Evolutionary conservation across 2,888 invertebrate genomes (phyloP).

Genomic region (Beris morrisii): DNA sequence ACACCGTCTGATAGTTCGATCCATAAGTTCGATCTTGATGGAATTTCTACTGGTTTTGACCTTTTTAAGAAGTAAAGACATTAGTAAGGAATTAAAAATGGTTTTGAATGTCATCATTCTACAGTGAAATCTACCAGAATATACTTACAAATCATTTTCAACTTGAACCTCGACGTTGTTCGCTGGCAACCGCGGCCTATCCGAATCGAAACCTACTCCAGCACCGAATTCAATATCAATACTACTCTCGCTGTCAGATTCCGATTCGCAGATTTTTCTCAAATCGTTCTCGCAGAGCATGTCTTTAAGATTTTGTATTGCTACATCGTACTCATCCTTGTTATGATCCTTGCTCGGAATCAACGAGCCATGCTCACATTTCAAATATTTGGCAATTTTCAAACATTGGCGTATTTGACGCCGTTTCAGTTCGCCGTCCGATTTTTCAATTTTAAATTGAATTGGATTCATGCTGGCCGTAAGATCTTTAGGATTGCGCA

Average conservation of each 20-base stretch:
- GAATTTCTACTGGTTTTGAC: too few relatives aligned
- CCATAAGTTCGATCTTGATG: too few relatives aligned
- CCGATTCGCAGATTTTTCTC: conserved; percentile 5
- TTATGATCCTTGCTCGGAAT: background rate
- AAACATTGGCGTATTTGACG: background rate
- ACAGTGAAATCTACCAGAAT: too few relatives aligned
- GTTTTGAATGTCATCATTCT: too few relatives aligned
- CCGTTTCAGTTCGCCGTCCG: background rate
- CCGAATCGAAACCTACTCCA: background rate
- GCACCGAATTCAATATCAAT: conserved; percentile 19
- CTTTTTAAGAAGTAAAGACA: too few relatives aligned
- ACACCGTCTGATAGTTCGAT: too few relatives aligned
- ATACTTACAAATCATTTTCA: conserved; percentile 14
- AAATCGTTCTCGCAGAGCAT: background rate
- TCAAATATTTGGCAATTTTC: background rate
- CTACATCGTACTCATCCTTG: background rate
- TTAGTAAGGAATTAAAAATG: too few relatives aligned
- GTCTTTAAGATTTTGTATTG: conserved; percentile 5
- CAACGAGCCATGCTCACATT: background rate
- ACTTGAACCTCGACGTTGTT: conserved; percentile 1
- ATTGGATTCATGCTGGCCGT: conserved; percentile 9
- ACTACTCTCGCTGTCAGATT: conserved; percentile 9
- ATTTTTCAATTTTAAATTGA: conserved; percentile 1
- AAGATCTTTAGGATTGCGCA: background rate
- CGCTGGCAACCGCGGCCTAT: background rate